Base-by-base conservation (phyloP, 1,140 invertebrate species). In the Penaeus chinensis region DNA sequence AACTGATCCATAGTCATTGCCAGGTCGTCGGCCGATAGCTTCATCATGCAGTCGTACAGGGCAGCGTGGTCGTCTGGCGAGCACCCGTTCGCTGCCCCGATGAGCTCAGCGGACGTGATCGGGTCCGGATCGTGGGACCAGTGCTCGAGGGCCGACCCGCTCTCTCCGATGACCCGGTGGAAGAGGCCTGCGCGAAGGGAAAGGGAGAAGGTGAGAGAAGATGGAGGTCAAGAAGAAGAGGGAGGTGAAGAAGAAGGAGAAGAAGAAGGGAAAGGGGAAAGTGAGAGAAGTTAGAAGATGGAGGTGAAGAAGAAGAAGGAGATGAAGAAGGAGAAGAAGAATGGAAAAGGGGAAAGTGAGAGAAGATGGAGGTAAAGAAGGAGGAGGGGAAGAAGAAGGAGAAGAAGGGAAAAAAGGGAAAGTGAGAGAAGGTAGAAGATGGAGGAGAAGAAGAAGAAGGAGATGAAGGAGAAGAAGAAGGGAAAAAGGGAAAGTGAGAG, bases 101-200 rank as follows among this genome's bases (percentile, higher is more conserved):
- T 20, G 20, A 54, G 27, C 13, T 8, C 54, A 47, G 87, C 81
- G 3, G 87, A 83, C 20, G 16, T 13, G 20, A 88, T 60, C 54
- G 87, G 89, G 82, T 88, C 84, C 18, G 65, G 61, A 32, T 90
- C 85, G n/a, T 80, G 88, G 16, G 87, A 62, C 87, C 85, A 88
- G 81, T 90, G 83, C 19, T 88, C 87, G n/a, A 90, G 54, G 22
- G 85, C 87, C 1, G 87, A 90, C 19, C 85, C 85, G 22, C 82
- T 85, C 87, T 90, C 85, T 4, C 79, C 89, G 19, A 90, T 89
- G 3, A 85, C 87, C 2, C 69, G 69, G 8, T 32, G 63, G 79
- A 85, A 85, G 27, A 85, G 71, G 63, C 89, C 90, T 91, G 74
- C 42, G 54, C 11, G 66, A 2, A 20, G 66, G 16, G 32, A 2